phyloP scores from a whole-genome alignment of 2,797 vertebrate genomes.

The Hippocampus kuda region DNA sequence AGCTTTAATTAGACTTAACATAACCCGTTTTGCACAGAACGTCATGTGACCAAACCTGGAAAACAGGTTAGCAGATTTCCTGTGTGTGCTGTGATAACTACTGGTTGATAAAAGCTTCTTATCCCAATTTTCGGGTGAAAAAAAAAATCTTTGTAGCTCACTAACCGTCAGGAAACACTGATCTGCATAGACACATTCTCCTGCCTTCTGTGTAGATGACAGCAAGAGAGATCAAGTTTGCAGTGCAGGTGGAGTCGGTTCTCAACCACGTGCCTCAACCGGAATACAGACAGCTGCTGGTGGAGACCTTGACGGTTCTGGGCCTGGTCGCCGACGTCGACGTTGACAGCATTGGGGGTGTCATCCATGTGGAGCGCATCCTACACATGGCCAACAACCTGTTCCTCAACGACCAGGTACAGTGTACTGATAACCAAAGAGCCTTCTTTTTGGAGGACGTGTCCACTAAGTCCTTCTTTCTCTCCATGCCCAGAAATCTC shows the following conservation, averaged over 20 bases:
- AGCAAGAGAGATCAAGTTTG: slow-evolving; percentile 92
- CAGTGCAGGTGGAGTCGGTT: slow-evolving; percentile 92
- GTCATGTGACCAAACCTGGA: too few species aligned
- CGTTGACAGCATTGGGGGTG: slow-evolving; percentile 81
- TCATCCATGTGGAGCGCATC: slow-evolving; percentile 86
- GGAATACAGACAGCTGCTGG: slow-evolving; percentile 91
- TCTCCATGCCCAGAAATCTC: slow-evolving; percentile 68
- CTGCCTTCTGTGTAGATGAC: slow-evolving; percentile 77
- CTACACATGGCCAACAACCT: slow-evolving; percentile 90
- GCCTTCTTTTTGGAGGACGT: neutral
- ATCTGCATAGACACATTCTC: neutral
- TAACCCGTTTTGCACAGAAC: too few species aligned
- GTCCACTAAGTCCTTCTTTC: neutral
- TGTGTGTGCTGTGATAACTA: too few species aligned
- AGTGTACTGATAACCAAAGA: neutral
- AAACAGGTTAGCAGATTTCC: too few species aligned
- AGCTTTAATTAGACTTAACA: too few species aligned
- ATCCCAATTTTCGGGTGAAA: too few species aligned
- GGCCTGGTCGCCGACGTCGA: slow-evolving; percentile 84
- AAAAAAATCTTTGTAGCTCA: too few species aligned
- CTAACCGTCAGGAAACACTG: neutral
- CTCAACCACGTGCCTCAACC: slow-evolving; percentile 94
- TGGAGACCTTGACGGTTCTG: slow-evolving; percentile 88
- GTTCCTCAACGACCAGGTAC: slow-evolving; percentile 89
- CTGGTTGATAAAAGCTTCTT: too few species aligned